phyloP scores from a whole-genome alignment of 2,113 vertebrate genomes.

The Psephotus haematonotus region DNA sequence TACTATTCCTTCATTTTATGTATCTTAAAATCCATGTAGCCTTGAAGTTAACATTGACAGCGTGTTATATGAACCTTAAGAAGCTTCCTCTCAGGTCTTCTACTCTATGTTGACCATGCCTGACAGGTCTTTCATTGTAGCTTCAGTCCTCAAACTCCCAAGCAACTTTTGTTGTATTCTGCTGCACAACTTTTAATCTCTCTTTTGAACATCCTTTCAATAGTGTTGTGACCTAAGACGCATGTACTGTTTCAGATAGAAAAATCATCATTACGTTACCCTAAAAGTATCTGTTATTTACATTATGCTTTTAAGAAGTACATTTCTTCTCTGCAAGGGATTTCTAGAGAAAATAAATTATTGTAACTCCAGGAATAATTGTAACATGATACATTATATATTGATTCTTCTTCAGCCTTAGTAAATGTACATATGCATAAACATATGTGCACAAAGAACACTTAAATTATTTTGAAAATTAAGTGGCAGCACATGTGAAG shows the following conservation, averaged over 20 bases:
- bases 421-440: background rate
- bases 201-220: background rate
- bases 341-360: background rate
- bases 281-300: background rate
- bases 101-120: background rate
- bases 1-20: background rate
- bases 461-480: background rate
- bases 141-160: background rate
- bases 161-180: background rate
- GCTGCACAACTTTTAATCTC: background rate
- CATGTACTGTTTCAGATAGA: background rate
- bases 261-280: background rate
- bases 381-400: background rate
- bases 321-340: background rate
- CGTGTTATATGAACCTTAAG: background rate
- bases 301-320: background rate
- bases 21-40: background rate
- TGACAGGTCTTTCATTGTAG: background rate
- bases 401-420: background rate
- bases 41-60: background rate
- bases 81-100: background rate
- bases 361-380: background rate
- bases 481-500: accelerated
- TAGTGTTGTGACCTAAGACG: background rate
- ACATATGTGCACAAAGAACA: background rate